Evolutionary conservation across 2,888 invertebrate genomes (phyloP), one percentile per base, ranked within the genome.

Genomic region (Halocaridina rubra): DNA sequence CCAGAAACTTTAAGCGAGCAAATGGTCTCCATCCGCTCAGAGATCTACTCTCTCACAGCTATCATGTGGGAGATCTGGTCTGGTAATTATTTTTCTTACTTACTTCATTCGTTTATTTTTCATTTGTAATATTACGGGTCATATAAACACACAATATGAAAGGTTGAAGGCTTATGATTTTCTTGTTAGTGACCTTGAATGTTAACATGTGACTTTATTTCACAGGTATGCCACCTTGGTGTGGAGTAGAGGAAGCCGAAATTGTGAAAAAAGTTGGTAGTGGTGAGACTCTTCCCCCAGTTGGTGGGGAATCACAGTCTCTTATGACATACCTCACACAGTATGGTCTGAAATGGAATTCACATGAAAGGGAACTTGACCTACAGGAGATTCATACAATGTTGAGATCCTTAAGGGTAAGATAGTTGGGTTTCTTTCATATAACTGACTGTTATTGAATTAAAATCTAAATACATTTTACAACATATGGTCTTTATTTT

Each of bases 21-120:
- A 71, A 89, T 89, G 57, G 90, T 91, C 3, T 89, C 90, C 0
- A 89, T 89, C 39, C 88, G 89, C 69, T 91, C 91, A 46, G 92
- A 92, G 87, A 89, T 92, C 75, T 92, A 91, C 89, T 91, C 91
- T 77, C 89, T 91, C 81, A 90, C 91, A 84, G 90, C 90, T 80
- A 90, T 92, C 22, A 89, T 92, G 77, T 92, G 91, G 92, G 92
- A 92, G 89, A 89, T 91, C 77, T 90, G 88, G 81, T 61, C 84
- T 16, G 89, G 88, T 88, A 32, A 76, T 80, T 77, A 19, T 0
- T 7, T n/a, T 39, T n/a, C n/a, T n/a, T n/a, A n/a, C n/a, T n/a
- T n/a, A n/a, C n/a, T n/a, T n/a, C n/a, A n/a, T n/a, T n/a, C n/a
- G n/a, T n/a, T n/a, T n/a, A n/a, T n/a, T n/a, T n/a, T n/a, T n/a